Conservation (phyloP, 2,113 vertebrate species). For the Genyomyrus donnyi region DNA sequence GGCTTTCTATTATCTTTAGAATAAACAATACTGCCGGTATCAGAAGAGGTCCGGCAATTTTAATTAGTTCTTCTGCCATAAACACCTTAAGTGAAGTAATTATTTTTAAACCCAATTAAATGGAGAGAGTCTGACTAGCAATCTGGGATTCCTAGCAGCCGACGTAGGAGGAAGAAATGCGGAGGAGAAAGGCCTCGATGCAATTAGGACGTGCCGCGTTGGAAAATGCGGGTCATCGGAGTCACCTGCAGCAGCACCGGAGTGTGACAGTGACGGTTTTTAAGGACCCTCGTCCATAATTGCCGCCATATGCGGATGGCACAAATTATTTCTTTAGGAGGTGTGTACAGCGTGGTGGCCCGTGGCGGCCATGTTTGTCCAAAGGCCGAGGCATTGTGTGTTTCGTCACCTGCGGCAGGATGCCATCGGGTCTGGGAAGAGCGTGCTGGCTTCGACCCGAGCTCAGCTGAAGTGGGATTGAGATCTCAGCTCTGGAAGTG, state of each 20-base stretch:
- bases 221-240: not conserved
- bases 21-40: not conserved
- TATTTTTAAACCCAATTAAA: conserved; percentile 54
- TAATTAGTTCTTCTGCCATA: not conserved
- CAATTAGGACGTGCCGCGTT: not conserved
- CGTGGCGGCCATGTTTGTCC: not conserved
- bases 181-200: not conserved
- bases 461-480: not conserved
- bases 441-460: not conserved
- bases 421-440: not conserved
- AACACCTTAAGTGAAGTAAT: conserved; percentile 27
- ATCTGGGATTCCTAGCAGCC: not conserved
- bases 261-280: not conserved
- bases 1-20: not conserved
- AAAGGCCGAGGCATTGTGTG: not conserved
- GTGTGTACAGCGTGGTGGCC: not conserved
- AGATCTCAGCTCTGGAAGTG: not conserved
- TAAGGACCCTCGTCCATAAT: not conserved
- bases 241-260: not conserved
- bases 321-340: not conserved
- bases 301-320: not conserved
- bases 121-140: conserved; percentile 55
- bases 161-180: not conserved
- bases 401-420: not conserved
- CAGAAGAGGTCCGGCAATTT: conserved; percentile 9